Percentiles rank a stretch among this genome's conserved stretches.
phyloP scores from a whole-genome alignment of 2,797 vertebrate species.

The Chelidonichthys spinosus region DNA sequence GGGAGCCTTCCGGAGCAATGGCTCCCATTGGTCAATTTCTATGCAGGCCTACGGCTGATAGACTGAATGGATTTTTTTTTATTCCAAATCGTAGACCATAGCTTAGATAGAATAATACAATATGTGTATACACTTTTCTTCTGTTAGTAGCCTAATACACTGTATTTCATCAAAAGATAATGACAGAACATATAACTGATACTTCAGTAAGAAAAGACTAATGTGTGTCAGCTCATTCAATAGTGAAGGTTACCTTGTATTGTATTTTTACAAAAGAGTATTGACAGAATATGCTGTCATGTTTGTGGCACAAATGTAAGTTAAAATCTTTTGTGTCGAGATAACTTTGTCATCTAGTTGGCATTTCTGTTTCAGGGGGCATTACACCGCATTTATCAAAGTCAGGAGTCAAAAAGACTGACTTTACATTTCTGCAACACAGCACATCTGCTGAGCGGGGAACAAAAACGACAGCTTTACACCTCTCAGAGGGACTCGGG shows the following conservation, averaged over 20 bases:
- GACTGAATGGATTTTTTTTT: no score
- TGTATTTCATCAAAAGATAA: neutral
- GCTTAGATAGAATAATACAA: neutral
- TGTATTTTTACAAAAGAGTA: neutral
- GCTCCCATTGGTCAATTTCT: no score
- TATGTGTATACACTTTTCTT: neutral
- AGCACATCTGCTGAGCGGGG: conserved; percentile 55
- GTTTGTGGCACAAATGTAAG: conserved; percentile 2
- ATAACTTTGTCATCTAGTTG: conserved; percentile 31
- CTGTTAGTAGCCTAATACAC: neutral
- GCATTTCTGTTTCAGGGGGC: conserved; percentile 23
- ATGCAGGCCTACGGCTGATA: no score
- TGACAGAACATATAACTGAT: neutral
- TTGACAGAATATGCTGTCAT: neutral
- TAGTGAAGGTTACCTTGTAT: neutral
- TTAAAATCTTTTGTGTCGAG: conserved; percentile 13
- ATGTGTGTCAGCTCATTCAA: neutral
- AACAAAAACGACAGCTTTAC: conserved; percentile 50
- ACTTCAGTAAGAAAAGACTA: neutral
- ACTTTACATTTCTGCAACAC: conserved; percentile 44
- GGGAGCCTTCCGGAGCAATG: no score
- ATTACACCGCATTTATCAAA: conserved; percentile 53
- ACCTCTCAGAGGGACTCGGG: conserved; percentile 41
- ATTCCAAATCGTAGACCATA: no score
- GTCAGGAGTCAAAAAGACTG: conserved; percentile 43